Evolutionary conservation across 1,140 invertebrate genomes (phyloP).

Genomic region (Hylaeus anthracinus): DNA sequence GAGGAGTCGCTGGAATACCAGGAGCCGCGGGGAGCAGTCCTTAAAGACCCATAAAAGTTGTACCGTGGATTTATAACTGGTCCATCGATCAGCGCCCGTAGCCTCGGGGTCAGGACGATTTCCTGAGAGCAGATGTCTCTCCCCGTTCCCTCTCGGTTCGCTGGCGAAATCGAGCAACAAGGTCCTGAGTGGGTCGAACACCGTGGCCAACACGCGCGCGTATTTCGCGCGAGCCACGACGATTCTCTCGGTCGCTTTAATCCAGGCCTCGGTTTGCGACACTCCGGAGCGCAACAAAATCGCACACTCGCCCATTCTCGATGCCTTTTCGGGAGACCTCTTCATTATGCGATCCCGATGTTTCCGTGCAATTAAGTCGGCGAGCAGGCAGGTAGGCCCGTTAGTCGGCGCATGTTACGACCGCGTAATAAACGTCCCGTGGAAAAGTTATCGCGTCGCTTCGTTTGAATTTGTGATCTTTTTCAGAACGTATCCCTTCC

Average conservation of each 20-base stretch:
- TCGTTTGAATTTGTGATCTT: conserved; percentile 57
- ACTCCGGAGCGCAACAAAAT: conserved; percentile 6
- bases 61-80: conserved; percentile 28
- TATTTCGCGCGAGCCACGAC: neutral
- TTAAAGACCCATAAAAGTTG: conserved; percentile 44
- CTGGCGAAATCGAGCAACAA: conserved; percentile 16
- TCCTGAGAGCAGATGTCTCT: conserved; percentile 38
- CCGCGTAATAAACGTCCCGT: conserved; percentile 63
- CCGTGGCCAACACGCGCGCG: neutral
- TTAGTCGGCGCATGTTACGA: conserved; percentile 52
- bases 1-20: neutral
- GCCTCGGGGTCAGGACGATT: conserved; percentile 32
- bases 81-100: conserved; percentile 37
- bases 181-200: neutral
- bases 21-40: conserved; percentile 1
- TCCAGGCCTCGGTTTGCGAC: neutral
- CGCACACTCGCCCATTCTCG: conserved; percentile 4
- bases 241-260: conserved; percentile 2
- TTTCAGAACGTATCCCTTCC: neutral
- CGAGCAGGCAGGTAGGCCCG: conserved; percentile 35
- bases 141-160: neutral
- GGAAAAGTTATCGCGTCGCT: conserved; percentile 67
- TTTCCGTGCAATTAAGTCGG: conserved; percentile 64
- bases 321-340: conserved; percentile 47
- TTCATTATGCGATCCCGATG: conserved; percentile 58